Percentiles rank a stretch among this genome's conserved stretches.
These are phyloP conservation scores for Gerris lacustris DNA, from an alignment of 2,888 invertebrate genomes.

Conservation along the genomic window DNA sequence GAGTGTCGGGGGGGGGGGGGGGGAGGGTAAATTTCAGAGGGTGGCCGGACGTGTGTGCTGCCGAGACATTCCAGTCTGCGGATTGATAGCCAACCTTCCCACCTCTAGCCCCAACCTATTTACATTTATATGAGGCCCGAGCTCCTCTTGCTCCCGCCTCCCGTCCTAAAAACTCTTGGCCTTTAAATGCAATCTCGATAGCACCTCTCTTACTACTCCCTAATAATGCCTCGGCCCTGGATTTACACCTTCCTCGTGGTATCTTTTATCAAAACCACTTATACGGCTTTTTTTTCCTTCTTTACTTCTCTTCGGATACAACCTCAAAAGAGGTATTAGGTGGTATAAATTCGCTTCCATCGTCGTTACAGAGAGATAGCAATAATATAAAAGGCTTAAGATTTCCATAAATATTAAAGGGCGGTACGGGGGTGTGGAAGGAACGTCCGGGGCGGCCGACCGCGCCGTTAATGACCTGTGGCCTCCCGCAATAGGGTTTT, in stretches of 20 bases:
- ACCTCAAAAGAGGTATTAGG: neutral
- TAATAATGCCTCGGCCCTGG: neutral
- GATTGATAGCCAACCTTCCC: neutral
- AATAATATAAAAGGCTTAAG: neutral
- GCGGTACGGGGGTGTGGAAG: neutral
- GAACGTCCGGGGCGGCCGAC: neutral
- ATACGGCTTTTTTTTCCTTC: neutral
- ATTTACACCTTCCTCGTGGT: neutral
- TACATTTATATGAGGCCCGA: neutral
- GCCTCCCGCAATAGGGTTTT: neutral
- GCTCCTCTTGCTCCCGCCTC: neutral
- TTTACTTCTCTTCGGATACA: neutral
- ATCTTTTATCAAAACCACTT: neutral
- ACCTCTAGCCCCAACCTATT: neutral
- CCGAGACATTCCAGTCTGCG: neutral
- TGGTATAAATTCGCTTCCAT: neutral
- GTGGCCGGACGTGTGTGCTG: too few relatives aligned
- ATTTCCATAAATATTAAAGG: slow-evolving; percentile 1
- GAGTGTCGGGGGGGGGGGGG: too few relatives aligned
- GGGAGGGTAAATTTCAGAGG: too few relatives aligned
- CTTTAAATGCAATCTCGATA: neutral
- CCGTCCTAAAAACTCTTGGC: neutral
- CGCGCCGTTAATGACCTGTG: neutral
- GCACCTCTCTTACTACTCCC: neutral
- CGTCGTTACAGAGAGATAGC: neutral